Evolutionary conservation across 2,797 vertebrate genomes (phyloP).

Genomic region (Oreonectes daqikongensis): DNA sequence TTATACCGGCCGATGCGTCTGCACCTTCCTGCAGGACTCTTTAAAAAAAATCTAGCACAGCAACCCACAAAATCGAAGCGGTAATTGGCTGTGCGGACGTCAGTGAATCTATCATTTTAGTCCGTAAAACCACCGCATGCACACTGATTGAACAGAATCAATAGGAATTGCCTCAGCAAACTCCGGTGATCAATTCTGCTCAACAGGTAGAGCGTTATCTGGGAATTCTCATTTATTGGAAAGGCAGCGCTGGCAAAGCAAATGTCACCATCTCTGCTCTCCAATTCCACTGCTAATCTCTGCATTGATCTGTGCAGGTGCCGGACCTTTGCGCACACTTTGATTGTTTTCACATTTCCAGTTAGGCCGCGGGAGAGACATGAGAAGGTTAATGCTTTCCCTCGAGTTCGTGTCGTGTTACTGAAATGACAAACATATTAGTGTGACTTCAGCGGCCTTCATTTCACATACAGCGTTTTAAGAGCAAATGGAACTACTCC

Average conservation of each 20-base stretch:
- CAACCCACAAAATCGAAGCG: slow-evolving; percentile 34
- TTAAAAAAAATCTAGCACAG: slow-evolving; percentile 6
- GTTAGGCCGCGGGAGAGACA: slow-evolving; percentile 21
- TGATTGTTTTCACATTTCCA: slow-evolving; percentile 28
- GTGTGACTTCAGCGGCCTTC: slow-evolving; percentile 4
- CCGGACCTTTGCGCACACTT: slow-evolving; percentile 27
- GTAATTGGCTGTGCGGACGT: slow-evolving; percentile 51
- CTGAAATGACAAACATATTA: slow-evolving; percentile 15
- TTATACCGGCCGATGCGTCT: neutral
- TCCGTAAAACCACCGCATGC: slow-evolving; percentile 52
- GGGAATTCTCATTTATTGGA: slow-evolving; percentile 43
- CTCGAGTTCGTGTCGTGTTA: neutral
- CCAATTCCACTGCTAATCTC: slow-evolving; percentile 43
- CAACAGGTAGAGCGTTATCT: slow-evolving; percentile 49
- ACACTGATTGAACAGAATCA: slow-evolving; percentile 49
- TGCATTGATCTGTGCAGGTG: slow-evolving; percentile 36
- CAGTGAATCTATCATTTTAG: slow-evolving; percentile 70
- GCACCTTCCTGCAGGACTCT: neutral
- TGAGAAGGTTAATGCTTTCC: slow-evolving; percentile 18
- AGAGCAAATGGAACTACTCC: neutral
- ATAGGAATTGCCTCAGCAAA: slow-evolving; percentile 48
- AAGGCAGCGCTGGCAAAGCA: slow-evolving; percentile 31
- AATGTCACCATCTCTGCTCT: slow-evolving; percentile 47
- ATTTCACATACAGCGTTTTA: neutral
- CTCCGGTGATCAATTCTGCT: slow-evolving; percentile 54